Evolutionary conservation across 2,113 vertebrate species (phyloP).

Genomic region (Petrocephalus microphthalmus): DNA sequence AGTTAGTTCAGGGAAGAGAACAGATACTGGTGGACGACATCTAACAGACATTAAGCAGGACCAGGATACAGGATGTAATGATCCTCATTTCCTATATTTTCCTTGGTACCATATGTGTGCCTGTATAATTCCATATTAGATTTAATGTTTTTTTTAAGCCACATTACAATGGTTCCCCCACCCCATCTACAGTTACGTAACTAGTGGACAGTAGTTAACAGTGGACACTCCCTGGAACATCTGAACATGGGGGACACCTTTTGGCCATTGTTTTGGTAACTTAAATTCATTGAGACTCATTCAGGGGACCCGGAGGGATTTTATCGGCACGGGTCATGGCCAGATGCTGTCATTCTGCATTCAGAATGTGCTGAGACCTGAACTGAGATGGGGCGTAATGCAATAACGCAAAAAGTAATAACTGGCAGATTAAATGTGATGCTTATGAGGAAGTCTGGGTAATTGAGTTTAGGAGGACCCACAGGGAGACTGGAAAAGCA

Average conservation of each 20-base stretch:
- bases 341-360: background rate
- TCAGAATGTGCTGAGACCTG: background rate
- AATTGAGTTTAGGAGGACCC: constrained; percentile 16
- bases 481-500: background rate
- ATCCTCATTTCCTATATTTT: background rate
- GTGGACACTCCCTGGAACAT: background rate
- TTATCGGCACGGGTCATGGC: background rate
- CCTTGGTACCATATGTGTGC: background rate
- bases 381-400: constrained; percentile 25
- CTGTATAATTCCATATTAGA: background rate
- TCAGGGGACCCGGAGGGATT: background rate
- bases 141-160: background rate
- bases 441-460: constrained; percentile 32
- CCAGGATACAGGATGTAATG: background rate
- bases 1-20: background rate
- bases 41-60: background rate
- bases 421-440: background rate
- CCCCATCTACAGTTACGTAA: background rate
- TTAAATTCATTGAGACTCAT: background rate
- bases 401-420: constrained; percentile 25
- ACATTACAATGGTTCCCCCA: background rate
- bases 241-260: background rate
- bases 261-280: background rate
- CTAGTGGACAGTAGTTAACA: background rate
- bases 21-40: background rate